Evolutionary conservation across 2,797 vertebrate genomes (phyloP), one percentile per base, ranked within the genome.

Genomic region (Cynodonichthys magdalenae): DNA sequence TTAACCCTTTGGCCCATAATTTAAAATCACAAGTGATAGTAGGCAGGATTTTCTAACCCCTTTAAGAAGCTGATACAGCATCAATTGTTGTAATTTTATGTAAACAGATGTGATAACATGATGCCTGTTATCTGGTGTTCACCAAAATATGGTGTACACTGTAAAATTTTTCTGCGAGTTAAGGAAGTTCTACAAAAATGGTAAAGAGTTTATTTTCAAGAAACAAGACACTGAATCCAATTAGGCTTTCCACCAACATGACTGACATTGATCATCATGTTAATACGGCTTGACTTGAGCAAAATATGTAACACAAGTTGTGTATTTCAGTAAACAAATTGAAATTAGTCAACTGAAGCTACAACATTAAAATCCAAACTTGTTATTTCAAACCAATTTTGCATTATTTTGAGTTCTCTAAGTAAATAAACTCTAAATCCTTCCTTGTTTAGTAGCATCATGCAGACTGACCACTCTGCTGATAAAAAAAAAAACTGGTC

Each of bases 401-500:
- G 31, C 31, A 5, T 44, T 44, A 4, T 4, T 44, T 44, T 17
- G 15, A 6, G 6, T 31, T 44, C 42, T 44, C 6, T 44, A 44
- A 44, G 6, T 44, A n/a, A 45, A 56, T 46, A 8, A 47, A 31
- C 15, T 27, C 17, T 58, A 24, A 58, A 62, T n/a, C 27, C 56
- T 61, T 24, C 24, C 24, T 24, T 3, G 24, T 24, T 60, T 54
- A 59, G 20, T 34, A 15, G 54, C 41, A 56, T 71, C 20, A 74
- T 67, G 48, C 47, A 57, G 53, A 77, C 41, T 53, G 44, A 19
- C 29, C 45, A 18, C 19, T 68, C 42, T 20, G 63, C 28, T 39
- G 27, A n/a, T 69, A 58, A 68, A 63, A 50, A 59, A 65, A 66
- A 83, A 65, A 74, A 69, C 56, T 36, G 36, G 36, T 66, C 31